Percentiles rank a stretch among this genome's conserved stretches.
These are phyloP conservation scores for Lordiphosa fenestrarum DNA, from an alignment of 2,888 invertebrate genomes.

Conservation along the genomic window DNA sequence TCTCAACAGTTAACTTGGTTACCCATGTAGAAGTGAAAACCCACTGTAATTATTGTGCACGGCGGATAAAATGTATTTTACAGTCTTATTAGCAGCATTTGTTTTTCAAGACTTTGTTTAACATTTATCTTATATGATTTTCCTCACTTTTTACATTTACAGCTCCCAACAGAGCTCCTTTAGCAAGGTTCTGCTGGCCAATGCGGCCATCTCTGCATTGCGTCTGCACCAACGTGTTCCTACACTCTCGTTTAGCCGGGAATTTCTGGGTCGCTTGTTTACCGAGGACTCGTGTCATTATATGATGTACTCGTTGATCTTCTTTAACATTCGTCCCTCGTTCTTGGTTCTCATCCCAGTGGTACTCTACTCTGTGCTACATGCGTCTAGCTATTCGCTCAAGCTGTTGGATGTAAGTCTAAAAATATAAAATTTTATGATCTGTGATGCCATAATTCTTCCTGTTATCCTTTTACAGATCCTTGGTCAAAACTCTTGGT, in stretches of 20 bases:
- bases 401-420: slow-evolving; percentile 92
- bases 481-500: slow-evolving; percentile 94
- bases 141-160: slow-evolving; percentile 66
- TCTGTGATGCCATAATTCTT: neutral
- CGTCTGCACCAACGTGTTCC: slow-evolving; percentile 97
- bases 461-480: slow-evolving; percentile 83
- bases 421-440: neutral
- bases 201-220: slow-evolving; percentile 96
- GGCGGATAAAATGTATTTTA: too few relatives aligned
- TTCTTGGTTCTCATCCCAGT: slow-evolving; percentile 94
- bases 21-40: too few relatives aligned
- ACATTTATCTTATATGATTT: neutral
- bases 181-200: slow-evolving; percentile 94
- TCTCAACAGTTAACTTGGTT: too few relatives aligned
- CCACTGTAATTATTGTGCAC: too few relatives aligned
- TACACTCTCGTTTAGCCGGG: slow-evolving; percentile 88
- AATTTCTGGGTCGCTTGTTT: slow-evolving; percentile 90
- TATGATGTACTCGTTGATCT: slow-evolving; percentile 96
- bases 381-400: slow-evolving; percentile 95
- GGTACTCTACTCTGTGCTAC: slow-evolving; percentile 94
- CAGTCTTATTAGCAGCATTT: too few relatives aligned
- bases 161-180: slow-evolving; percentile 90
- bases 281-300: slow-evolving; percentile 98
- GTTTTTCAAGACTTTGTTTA: neutral
- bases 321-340: slow-evolving; percentile 93